These are phyloP conservation scores for Alviniconcha strummeri DNA, from an alignment of 2,888 invertebrate genomes.

Conservation along the genomic window DNA sequence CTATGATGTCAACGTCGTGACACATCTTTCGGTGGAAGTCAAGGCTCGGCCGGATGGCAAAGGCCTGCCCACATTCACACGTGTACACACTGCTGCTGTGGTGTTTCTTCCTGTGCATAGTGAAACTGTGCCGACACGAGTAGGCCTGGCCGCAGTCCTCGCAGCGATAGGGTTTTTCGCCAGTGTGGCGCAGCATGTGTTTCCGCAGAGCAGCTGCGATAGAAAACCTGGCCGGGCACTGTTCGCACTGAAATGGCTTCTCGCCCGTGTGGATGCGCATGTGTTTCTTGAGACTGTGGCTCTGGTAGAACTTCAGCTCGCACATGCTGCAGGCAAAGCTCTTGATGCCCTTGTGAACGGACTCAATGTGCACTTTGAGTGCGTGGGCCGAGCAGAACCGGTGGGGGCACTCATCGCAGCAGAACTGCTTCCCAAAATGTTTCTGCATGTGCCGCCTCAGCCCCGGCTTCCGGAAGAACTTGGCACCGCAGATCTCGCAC, in stretches of 20 bases:
- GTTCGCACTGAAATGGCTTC: slow-evolving; percentile 32
- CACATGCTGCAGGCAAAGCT: slow-evolving; percentile 34
- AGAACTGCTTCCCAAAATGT: slow-evolving; percentile 1
- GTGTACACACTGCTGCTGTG: background rate
- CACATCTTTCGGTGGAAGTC: slow-evolving; percentile 11
- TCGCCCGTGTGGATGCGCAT: slow-evolving; percentile 26
- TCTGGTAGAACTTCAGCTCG: slow-evolving; percentile 25
- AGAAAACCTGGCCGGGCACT: slow-evolving; percentile 31
- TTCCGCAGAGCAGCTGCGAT: slow-evolving; percentile 23
- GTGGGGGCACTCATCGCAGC: background rate
- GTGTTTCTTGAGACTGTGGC: slow-evolving; percentile 34
- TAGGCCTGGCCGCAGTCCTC: slow-evolving; percentile 37
- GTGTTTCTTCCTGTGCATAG: slow-evolving; percentile 26
- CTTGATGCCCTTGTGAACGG: slow-evolving; percentile 24
- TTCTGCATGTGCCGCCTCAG: slow-evolving; percentile 17
- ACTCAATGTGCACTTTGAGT: background rate
- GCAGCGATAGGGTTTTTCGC: slow-evolving; percentile 36
- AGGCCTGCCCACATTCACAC: background rate
- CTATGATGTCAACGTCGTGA: background rate
- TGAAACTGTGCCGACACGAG: slow-evolving; percentile 24
- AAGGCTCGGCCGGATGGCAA: background rate
- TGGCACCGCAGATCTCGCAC: slow-evolving; percentile 14
- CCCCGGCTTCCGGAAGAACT: slow-evolving; percentile 1
- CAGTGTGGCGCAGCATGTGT: slow-evolving; percentile 36
- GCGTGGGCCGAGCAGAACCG: background rate